These are phyloP conservation scores for Drosophila ogumai DNA, from an alignment of 1,140 invertebrate species.

Conservation along the genomic window DNA sequence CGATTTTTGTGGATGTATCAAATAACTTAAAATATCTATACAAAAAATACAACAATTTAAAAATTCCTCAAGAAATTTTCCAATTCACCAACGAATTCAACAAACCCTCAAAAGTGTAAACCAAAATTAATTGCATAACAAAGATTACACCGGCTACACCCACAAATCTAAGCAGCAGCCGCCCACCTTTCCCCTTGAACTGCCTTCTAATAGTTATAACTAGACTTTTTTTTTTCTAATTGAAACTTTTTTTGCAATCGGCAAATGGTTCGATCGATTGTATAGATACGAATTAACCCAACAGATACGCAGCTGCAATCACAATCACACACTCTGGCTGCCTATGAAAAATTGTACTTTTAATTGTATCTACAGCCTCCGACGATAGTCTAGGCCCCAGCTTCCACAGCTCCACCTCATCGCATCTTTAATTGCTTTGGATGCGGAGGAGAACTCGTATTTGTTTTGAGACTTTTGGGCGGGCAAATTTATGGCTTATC, in stretches of 20 bases:
- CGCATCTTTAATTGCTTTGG: conserved; percentile 66
- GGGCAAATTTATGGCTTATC: conserved; percentile 65
- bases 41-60: not conserved
- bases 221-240: conserved; percentile 66
- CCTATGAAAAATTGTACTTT: conserved; percentile 68
- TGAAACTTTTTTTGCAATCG: conserved; percentile 43
- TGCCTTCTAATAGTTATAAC: conserved; percentile 41
- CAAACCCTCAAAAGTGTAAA: conserved; percentile 8
- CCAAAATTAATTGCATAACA: conserved; percentile 68
- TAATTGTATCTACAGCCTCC: conserved; percentile 63
- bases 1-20: too few relatives aligned
- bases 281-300: conserved; percentile 71
- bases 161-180: conserved; percentile 12
- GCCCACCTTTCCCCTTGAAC: conserved; percentile 10
- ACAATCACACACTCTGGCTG: conserved; percentile 32
- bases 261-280: conserved; percentile 63
- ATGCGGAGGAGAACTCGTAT: conserved; percentile 43
- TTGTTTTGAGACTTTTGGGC: conserved; percentile 58
- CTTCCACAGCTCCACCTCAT: conserved; percentile 21
- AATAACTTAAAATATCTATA: too few relatives aligned
- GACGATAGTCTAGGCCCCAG: not conserved
- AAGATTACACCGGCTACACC: conserved; percentile 57
- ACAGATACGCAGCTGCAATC: conserved; percentile 51
- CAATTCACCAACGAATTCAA: not conserved
- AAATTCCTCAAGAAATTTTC: not conserved